Base-by-base conservation (phyloP, 64 coral and sea anemone genomes). In the Acropora yongei region DNA sequence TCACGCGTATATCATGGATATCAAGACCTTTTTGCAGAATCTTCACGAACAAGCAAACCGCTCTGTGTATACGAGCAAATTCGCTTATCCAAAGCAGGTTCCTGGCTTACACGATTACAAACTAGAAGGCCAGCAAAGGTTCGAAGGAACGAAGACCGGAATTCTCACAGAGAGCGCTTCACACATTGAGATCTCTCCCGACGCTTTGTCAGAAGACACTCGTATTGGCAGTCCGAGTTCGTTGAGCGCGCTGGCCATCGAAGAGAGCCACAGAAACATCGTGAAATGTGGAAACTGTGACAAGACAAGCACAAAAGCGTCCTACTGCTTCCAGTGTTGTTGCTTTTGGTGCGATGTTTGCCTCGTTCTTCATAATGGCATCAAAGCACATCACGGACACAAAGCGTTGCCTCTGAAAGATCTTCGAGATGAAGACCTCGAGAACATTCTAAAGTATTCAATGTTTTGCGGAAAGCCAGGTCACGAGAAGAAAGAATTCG, bases 231-330 rank as follows among this genome's bases (percentile, higher is more conserved):
- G 75, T 78, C 8, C 75, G 44, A 45, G 44, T 47, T n/a, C 14
- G 49, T 88, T 68, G 68, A 75, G 76, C 10, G 40, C 74, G 2
- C 13, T 75, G 53, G 46, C 85, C 0, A 43, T 88, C 10, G 50
- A 75, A 75, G 69, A 88, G 45, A 3, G n/a, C 4, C 41, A 8
- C 41, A 30, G 0, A 30, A 18, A 11, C 39, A n/a, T 42, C 0
- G 66, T 88, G 0, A 88, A 49, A 14, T 88, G 85, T 43, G 45
- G 85, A 3, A 76, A 76, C 19, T 88, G 85, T 10, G 85, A 88
- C 46, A 75, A 8, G 8, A 57, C 6, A 53, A 14, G 1, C 17
- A 12, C 6, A 9, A 13, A 76, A 48, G 57, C 47, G 9, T 75
- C 20, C 49, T 76, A 88, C n/a, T 88, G 85, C 11, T 88, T 88